Conservation (phyloP, 2,113 vertebrate species). For the Philantomba maxwellii region DNA sequence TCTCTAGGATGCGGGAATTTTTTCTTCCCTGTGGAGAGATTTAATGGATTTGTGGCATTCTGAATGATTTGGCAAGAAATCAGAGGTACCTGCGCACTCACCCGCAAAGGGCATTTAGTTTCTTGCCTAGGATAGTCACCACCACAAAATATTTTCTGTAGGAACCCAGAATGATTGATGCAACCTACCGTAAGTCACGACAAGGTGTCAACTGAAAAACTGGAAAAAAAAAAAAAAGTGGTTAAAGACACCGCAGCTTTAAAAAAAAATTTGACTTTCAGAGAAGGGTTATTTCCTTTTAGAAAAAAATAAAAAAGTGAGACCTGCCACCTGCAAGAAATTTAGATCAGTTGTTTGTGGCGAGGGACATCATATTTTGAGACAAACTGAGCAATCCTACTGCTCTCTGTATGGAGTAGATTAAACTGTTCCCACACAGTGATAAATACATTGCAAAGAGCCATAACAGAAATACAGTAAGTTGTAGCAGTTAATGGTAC, state of each 20-base stretch:
- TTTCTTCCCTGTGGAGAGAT: conserved; percentile 63
- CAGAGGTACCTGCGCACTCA: conserved; percentile 48
- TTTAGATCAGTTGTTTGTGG: conserved; percentile 61
- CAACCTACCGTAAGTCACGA: background rate
- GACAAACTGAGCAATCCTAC: conserved; percentile 15
- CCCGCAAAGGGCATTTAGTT: conserved; percentile 58
- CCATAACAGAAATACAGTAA: conserved; percentile 48
- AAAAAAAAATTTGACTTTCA: conserved; percentile 69
- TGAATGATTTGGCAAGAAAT: conserved; percentile 57
- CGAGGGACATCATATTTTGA: conserved; percentile 45
- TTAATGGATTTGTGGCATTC: conserved; percentile 60
- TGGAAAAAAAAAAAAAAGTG: conserved; percentile 35
- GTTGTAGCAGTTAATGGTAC: conserved; percentile 53
- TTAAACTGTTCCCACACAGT: conserved; percentile 38
- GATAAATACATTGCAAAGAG: conserved; percentile 49
- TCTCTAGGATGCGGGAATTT: conserved; percentile 62
- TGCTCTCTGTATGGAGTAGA: conserved; percentile 43
- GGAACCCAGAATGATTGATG: conserved; percentile 54
- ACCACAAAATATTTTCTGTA: conserved; percentile 32
- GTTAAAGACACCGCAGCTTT: conserved; percentile 56
- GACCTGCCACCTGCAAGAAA: conserved; percentile 51
- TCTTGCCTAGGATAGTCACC: conserved; percentile 46
- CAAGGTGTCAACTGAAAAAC: conserved; percentile 66
- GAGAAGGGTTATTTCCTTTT: conserved; percentile 58
- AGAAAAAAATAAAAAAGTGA: background rate